Percentiles rank a stretch among this genome's conserved stretches.
phyloP scores from a whole-genome alignment of 1,140 invertebrate species.

The Latrodectus geometricus region DNA sequence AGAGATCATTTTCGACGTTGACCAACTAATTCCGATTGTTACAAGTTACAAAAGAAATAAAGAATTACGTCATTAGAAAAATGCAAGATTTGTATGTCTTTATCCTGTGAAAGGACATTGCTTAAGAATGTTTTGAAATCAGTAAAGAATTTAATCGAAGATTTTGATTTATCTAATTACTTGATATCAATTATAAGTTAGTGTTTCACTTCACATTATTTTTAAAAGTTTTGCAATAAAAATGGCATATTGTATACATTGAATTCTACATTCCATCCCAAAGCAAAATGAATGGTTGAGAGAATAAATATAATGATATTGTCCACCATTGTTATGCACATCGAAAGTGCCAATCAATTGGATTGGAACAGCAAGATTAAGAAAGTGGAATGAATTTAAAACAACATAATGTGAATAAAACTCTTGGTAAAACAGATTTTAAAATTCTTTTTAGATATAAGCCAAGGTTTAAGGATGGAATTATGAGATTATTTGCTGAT shows the following conservation, averaged over 20 bases:
- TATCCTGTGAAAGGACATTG: constrained; percentile 1
- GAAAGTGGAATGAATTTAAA: neutral
- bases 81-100: constrained; percentile 15
- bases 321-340: neutral
- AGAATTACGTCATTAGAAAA: constrained; percentile 16
- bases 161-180: neutral
- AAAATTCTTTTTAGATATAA: constrained; percentile 13
- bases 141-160: constrained; percentile 6
- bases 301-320: constrained; percentile 6
- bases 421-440: neutral
- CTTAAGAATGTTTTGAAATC: neutral
- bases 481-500: constrained; percentile 10
- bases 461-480: constrained; percentile 21
- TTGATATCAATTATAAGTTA: constrained; percentile 3
- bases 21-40: constrained; percentile 8
- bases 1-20: neutral
- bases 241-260: constrained; percentile 10
- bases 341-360: neutral
- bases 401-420: constrained; percentile 7
- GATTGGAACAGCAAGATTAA: constrained; percentile 17
- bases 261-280: neutral
- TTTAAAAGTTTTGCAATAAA: neutral
- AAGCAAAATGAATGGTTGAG: constrained; percentile 23
- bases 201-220: constrained; percentile 2
- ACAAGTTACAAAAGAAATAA: constrained; percentile 30